A percentile compares a stretch with the other conserved stretches of the same genome.
phyloP scores from a whole-genome alignment of 2,113 vertebrate species.

The Ceratotherium simum region DNA sequence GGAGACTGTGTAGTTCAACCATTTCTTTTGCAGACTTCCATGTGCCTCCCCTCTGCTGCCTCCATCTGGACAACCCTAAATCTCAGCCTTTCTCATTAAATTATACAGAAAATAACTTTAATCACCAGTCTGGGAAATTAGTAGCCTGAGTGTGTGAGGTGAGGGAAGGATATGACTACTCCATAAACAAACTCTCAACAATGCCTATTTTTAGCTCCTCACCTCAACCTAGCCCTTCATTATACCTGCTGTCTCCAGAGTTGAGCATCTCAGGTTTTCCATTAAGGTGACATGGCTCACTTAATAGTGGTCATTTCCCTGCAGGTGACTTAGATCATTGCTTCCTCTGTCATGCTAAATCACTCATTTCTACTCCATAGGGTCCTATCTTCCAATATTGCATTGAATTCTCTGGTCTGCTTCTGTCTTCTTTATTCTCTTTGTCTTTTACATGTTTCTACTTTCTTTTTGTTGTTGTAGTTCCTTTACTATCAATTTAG shows the following conservation, averaged over 20 bases:
- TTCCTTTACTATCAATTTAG: neutral
- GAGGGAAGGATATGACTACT: neutral
- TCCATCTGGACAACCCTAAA: neutral
- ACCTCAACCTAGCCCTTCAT: neutral
- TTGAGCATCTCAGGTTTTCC: neutral
- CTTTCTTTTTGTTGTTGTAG: neutral
- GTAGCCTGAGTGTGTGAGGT: neutral
- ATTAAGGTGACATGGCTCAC: neutral
- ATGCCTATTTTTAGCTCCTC: neutral
- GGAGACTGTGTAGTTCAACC: too few relatives aligned
- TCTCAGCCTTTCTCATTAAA: neutral
- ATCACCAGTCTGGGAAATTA: neutral
- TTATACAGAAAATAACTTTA: neutral
- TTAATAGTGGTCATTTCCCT: neutral
- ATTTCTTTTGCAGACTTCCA: neutral
- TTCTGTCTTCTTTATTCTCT: neutral
- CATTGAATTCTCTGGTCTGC: neutral
- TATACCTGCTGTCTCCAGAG: neutral
- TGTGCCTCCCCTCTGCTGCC: neutral
- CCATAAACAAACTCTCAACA: neutral
- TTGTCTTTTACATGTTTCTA: neutral
- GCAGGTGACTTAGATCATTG: neutral
- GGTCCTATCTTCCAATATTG: neutral
- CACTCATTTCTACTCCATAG: neutral
- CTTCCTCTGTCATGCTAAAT: neutral